Evolutionary conservation across 2,888 invertebrate genomes (phyloP), one percentile per base, ranked within the genome.

Genomic region (Meloe dianella): DNA sequence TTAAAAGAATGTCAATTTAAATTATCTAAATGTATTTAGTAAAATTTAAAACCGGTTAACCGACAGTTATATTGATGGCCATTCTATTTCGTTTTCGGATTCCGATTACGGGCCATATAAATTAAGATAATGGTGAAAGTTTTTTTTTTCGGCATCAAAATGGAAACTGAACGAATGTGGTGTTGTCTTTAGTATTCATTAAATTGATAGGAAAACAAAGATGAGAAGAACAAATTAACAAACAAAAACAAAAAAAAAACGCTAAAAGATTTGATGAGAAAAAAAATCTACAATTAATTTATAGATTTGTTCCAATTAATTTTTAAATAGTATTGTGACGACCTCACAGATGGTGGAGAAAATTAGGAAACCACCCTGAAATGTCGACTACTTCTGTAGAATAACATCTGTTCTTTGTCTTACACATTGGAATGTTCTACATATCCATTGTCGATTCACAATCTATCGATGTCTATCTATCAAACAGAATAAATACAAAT

Each of bases 1-100:
- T 81, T 80, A 80, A 81, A 79, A 80, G 80, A 81, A 81, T 80
- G 80, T 80, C 80, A 80, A 79, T 79, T 79, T 77, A 79, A 80
- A 80, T 80, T 80, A 80, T 79, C 78, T 79, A 79, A 79, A 80
- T 79, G 77, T 77, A 77, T 77, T 78, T 75, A 70, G 78, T 79
- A 77, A 78, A 74, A 79, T 77, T 77, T 74, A 73, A 76, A 80
- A 80, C 81, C 79, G 79, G 79, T 80, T 76, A 72, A 65, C 72
- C 56, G 75, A 77, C 76, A 77, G 76, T 75, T 75, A 76, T 76
- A 76, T 75, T 72, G 74, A 78, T 76, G 74, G 73, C 73, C 73
- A 75, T 76, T 77, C 74, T 74, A 74, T 75, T 76, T 74, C 70
- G 72, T 74, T 77, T 74, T 77, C 75, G 75, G 74, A 75, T 77